Conservation (phyloP, 2,113 vertebrate genomes). For the Solenodon paradoxus region DNA sequence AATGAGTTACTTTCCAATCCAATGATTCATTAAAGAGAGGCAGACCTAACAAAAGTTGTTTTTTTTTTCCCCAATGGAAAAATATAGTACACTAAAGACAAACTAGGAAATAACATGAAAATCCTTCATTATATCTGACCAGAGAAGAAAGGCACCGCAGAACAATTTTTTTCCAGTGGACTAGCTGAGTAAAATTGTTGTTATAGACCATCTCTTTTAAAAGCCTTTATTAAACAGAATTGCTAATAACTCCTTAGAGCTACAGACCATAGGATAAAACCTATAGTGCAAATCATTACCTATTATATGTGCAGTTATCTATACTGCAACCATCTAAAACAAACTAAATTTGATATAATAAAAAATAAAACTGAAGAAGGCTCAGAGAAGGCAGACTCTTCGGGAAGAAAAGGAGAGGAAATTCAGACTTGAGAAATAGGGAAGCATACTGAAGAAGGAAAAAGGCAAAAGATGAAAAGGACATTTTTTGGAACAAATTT, state of each 20-base stretch:
- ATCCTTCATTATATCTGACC: not conserved
- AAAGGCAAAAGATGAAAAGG: not conserved
- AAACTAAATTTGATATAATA: not conserved
- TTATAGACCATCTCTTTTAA: not conserved
- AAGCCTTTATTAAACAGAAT: constrained; percentile 4
- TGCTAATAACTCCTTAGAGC: not conserved
- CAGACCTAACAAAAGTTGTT: constrained; percentile 32
- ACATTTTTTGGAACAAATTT: not conserved
- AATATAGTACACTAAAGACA: constrained; percentile 30
- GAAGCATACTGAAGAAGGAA: not conserved
- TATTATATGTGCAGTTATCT: not conserved
- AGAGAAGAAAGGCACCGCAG: constrained; percentile 26
- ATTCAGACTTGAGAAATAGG: not conserved
- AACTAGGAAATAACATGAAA: constrained; percentile 57
- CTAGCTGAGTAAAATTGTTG: not conserved
- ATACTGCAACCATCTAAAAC: not conserved
- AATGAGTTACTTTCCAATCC: constrained; percentile 81
- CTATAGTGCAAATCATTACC: not conserved
- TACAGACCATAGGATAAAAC: not conserved
- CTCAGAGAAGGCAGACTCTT: not conserved
- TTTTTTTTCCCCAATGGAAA: constrained; percentile 49
- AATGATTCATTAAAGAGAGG: constrained; percentile 72
- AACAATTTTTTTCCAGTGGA: not conserved
- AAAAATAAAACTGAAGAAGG: constrained; percentile 2
- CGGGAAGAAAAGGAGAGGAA: not conserved